Evolutionary conservation across 1,140 invertebrate species (phyloP), one percentile per base, ranked within the genome.

Genomic region (Parapsyche elsis): DNA sequence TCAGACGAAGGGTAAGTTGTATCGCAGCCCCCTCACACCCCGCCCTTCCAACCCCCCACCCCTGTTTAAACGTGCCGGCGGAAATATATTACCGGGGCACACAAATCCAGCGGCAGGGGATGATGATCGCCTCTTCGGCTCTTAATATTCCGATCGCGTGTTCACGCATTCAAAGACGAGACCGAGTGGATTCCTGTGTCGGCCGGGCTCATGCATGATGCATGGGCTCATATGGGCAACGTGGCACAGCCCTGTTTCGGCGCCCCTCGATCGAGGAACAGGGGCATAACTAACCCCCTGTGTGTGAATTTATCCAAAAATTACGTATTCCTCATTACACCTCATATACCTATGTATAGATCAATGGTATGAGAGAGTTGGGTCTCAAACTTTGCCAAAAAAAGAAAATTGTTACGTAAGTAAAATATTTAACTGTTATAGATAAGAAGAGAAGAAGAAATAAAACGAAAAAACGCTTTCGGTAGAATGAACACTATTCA

Each of bases 121-220:
- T 73, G 76, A 75, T 76, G 78, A 76, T 79, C 59, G 46, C 74
- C 71, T 23, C 38, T 23, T 59, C 30, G 64, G 5, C 64, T 76
- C 76, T 83, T 83, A 83, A 83, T 83, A 83, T 83, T 83, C 81
- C 71, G 44, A 83, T 83, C 81, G 81, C 81, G 81, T 83, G 81
- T 77, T 76, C 79, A 80, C 79, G 81, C 81, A 81, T 83, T 83
- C 79, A 83, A 83, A 81, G 81, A 80, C 81, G 78, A 75, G 76
- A 80, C 81, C 79, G 81, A 83, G 81, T 83, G 81, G 81, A 81
- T 83, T 83, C 79, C 79, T 79, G 81, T 83, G 81, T 83, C 71
- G 81, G 78, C 73, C 67, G 53, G 75, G 79, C 81, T 83, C 81
- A 83, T 83, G 81, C 81, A 83, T 83, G 59, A 83, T 83, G 81